A percentile compares a stretch with the other conserved stretches of the same genome.
phyloP scores from a whole-genome alignment of 2,113 vertebrate genomes.

The Odontophorus gujanensis region DNA sequence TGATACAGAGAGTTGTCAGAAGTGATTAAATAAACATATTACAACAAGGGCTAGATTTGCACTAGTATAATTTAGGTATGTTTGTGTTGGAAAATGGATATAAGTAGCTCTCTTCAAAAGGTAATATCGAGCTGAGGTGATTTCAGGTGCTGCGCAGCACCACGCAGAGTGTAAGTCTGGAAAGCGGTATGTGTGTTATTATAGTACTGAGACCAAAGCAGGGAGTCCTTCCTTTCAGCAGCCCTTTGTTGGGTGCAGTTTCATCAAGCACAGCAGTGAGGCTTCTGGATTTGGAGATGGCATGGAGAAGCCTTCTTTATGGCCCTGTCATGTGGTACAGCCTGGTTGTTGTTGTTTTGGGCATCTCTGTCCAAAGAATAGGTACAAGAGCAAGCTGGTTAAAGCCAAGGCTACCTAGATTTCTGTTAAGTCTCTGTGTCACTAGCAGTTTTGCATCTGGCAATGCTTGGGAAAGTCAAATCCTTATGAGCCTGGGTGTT shows the following conservation, averaged over 20 bases:
- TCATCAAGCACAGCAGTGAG: neutral
- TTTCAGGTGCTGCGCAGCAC: neutral
- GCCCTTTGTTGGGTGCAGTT: neutral
- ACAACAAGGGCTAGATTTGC: neutral
- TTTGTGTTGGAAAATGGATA: neutral
- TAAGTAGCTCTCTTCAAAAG: neutral
- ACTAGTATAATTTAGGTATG: neutral
- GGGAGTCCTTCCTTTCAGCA: neutral
- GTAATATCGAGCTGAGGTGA: neutral
- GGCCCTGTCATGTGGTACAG: neutral
- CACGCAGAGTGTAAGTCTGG: neutral
- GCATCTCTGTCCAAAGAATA: neutral
- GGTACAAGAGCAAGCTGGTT: neutral
- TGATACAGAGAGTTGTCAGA: neutral
- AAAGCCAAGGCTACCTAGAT: neutral
- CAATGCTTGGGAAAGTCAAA: neutral
- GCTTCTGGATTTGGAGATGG: neutral
- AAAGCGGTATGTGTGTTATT: neutral
- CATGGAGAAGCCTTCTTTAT: rapidly evolving
- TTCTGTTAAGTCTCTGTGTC: neutral
- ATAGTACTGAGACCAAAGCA: neutral
- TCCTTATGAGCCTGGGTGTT: neutral
- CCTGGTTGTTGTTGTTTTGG: neutral
- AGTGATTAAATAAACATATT: neutral
- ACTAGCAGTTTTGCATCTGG: neutral